Conservation (phyloP, 1,140 invertebrate species). For the Heliconius nattereri region DNA sequence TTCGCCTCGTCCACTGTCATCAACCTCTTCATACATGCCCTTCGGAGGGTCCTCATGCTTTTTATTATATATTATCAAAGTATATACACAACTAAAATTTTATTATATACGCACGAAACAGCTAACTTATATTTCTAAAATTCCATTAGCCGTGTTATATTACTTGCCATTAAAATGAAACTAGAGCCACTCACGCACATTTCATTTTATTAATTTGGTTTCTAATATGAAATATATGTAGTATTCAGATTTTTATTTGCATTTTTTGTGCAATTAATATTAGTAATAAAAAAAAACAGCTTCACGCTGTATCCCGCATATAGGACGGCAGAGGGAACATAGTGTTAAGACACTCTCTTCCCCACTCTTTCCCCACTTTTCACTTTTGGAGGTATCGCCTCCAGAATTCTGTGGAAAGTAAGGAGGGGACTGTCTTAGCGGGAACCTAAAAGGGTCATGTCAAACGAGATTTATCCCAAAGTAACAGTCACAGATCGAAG, state of each 20-base stretch:
- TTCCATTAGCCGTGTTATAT: slow-evolving; percentile 17
- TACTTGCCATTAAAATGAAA: slow-evolving; percentile 17
- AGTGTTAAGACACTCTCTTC: too few relatives aligned
- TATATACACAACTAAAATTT: background rate
- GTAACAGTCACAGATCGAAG: slow-evolving; percentile 33
- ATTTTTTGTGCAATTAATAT: background rate
- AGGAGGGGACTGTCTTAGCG: too few relatives aligned
- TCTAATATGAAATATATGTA: background rate
- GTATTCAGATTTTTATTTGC: background rate
- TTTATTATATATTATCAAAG: too few relatives aligned
- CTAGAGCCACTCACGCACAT: slow-evolving; percentile 12
- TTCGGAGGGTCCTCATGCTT: too few relatives aligned
- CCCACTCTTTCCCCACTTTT: too few relatives aligned
- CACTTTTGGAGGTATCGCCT: too few relatives aligned
- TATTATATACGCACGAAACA: slow-evolving; percentile 12
- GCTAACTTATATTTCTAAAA: background rate
- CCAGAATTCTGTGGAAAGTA: too few relatives aligned
- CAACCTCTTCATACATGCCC: too few relatives aligned
- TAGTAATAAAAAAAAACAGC: too few relatives aligned
- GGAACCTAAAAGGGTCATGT: background rate
- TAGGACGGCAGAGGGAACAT: too few relatives aligned
- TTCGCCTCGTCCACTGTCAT: too few relatives aligned
- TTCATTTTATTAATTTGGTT: background rate
- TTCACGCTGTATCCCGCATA: too few relatives aligned
- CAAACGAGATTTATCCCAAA: background rate